Evolutionary conservation across 2,888 invertebrate species (phyloP).

Genomic region (Dexiosoma caninum): DNA sequence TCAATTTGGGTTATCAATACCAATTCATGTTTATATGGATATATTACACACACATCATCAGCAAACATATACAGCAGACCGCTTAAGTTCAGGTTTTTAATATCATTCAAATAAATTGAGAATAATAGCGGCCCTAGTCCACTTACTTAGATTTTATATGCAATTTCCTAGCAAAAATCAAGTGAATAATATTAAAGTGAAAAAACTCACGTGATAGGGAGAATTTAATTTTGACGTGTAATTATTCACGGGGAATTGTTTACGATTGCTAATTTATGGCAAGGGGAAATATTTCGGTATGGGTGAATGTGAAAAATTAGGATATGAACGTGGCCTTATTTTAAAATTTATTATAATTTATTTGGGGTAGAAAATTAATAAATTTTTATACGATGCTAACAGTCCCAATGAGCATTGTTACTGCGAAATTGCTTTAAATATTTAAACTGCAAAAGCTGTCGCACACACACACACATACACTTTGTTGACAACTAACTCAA

Average conservation of each 20-base stretch:
- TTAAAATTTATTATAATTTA: too few relatives aligned
- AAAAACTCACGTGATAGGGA: too few relatives aligned
- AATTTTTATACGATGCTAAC: too few relatives aligned
- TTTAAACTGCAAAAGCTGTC: neutral
- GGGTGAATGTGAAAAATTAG: too few relatives aligned
- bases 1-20: neutral
- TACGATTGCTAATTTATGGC: too few relatives aligned
- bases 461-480: neutral
- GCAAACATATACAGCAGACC: neutral
- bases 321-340: too few relatives aligned
- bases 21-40: neutral
- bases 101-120: neutral
- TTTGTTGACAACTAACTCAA: neutral
- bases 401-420: neutral
- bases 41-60: neutral
- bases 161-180: too few relatives aligned
- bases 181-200: neutral
- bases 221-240: too few relatives aligned
- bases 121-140: neutral
- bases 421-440: neutral
- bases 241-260: too few relatives aligned
- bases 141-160: too few relatives aligned
- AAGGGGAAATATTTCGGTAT: too few relatives aligned
- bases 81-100: neutral
- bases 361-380: too few relatives aligned